These are phyloP conservation scores for Psammodynastes pulverulentus DNA, from an alignment of 2,113 vertebrate species.

Conservation along the genomic window DNA sequence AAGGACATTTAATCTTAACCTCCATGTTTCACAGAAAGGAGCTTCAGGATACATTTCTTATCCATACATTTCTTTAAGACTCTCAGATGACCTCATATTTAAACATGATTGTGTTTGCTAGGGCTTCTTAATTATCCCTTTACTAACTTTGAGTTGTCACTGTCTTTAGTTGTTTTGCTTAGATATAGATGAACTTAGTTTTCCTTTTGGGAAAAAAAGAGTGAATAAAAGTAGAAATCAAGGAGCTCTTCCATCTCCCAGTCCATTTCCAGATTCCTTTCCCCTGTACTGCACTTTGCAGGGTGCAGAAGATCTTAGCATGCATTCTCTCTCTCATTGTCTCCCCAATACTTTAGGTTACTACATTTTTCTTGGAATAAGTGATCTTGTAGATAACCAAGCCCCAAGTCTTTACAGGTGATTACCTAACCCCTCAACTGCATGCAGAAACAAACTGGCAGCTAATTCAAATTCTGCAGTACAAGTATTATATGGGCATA, in stretches of 20 bases:
- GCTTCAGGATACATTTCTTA: not conserved
- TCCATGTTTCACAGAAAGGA: not conserved
- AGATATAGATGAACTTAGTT: not conserved
- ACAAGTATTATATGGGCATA: not conserved
- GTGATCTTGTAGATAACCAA: not conserved
- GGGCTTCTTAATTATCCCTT: not conserved
- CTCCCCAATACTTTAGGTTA: not conserved
- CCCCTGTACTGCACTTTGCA: not conserved
- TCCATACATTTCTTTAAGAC: not conserved
- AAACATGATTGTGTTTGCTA: not conserved
- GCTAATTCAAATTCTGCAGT: not conserved
- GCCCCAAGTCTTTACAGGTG: not conserved
- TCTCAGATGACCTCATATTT: not conserved
- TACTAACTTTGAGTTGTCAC: not conserved
- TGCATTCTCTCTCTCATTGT: not conserved
- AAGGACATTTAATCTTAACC: not conserved
- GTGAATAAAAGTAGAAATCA: not conserved
- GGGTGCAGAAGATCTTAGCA: not conserved
- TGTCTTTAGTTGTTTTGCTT: not conserved
- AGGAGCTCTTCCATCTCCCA: not conserved
- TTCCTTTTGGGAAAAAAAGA: not conserved
- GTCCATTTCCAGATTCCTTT: not conserved
- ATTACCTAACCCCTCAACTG: not conserved
- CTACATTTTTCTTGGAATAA: not conserved
- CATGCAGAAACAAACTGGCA: not conserved